Evolutionary conservation across 2,113 vertebrate species (phyloP).

Genomic region (Phaethornis superciliosus): DNA sequence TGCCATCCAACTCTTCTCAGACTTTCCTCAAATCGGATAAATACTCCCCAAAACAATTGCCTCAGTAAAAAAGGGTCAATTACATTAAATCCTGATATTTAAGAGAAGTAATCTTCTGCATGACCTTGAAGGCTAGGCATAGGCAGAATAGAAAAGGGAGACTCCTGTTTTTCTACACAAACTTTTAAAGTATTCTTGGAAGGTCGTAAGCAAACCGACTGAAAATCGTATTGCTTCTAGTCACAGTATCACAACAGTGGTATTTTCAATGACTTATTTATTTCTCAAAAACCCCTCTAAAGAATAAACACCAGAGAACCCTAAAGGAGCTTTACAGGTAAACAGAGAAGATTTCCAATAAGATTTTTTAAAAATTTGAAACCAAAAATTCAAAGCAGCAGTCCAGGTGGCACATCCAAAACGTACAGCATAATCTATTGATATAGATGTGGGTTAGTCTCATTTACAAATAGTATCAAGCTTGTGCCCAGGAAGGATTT

Average conservation of each 20-base stretch:
- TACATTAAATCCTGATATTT: not conserved
- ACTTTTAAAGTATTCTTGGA: not conserved
- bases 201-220: not conserved
- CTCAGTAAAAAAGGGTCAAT: not conserved
- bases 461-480: slow-evolving; percentile 9
- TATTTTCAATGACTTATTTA: not conserved
- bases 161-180: slow-evolving; percentile 47
- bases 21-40: not conserved
- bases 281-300: not conserved
- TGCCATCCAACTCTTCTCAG: not conserved
- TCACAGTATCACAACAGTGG: not conserved
- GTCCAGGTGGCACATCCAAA: not conserved
- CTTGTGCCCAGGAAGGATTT: not conserved
- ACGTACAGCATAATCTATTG: not conserved
- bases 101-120: not conserved
- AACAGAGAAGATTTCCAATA: not conserved
- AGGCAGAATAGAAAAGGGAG: not conserved
- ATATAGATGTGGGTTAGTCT: not conserved
- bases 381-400: not conserved
- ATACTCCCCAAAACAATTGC: not conserved
- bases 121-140: not conserved
- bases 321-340: not conserved
- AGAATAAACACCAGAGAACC: not conserved
- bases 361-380: not conserved
- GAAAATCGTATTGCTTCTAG: slow-evolving; percentile 7